Percentiles rank a stretch among this genome's conserved stretches.
Evolutionary conservation across 2,797 vertebrate species (phyloP).

Genomic region (Cottoperca gobio): DNA sequence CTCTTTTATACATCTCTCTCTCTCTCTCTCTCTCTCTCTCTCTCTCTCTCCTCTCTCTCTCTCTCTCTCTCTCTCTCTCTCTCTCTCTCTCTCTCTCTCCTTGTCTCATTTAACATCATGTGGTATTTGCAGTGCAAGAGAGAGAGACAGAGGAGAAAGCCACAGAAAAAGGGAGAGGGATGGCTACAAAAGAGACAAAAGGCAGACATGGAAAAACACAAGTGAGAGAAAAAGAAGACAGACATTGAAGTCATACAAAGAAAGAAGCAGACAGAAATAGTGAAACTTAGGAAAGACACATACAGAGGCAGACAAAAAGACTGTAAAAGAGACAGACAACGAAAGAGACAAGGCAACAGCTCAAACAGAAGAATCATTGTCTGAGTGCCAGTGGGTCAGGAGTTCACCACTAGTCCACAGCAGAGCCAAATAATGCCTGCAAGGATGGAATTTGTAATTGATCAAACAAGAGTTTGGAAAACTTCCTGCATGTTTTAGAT

Average conservation of each 20-base stretch:
- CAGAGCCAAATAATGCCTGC: slow-evolving; percentile 22
- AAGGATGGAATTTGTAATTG: slow-evolving; percentile 7
- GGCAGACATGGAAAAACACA: slow-evolving; percentile 18
- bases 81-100: too few species aligned
- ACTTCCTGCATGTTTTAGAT: background rate
- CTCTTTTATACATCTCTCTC: too few species aligned
- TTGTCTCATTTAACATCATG: slow-evolving; percentile 62
- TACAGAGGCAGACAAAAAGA: slow-evolving; percentile 42
- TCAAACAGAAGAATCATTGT: slow-evolving; percentile 72
- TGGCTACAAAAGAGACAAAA: slow-evolving; percentile 38
- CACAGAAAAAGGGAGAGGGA: slow-evolving; percentile 23
- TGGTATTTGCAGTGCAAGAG: slow-evolving; percentile 46
- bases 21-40: too few species aligned
- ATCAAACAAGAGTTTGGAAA: slow-evolving; percentile 25
- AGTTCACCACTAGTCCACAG: slow-evolving; percentile 61
- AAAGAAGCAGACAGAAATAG: slow-evolving; percentile 32
- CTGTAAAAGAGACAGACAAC: slow-evolving; percentile 39
- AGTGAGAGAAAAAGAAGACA: slow-evolving; percentile 6
- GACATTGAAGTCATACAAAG: slow-evolving; percentile 32
- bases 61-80: too few species aligned
- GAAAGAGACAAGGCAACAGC: slow-evolving; percentile 32
- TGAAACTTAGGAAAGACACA: slow-evolving; percentile 36
- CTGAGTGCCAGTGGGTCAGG: slow-evolving; percentile 62
- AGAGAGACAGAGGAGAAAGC: slow-evolving; percentile 20
- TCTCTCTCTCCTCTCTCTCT: background rate